Evolutionary conservation across 1,140 invertebrate species (phyloP), one percentile per base, ranked within the genome.

Genomic region (Trissolcus basalis): DNA sequence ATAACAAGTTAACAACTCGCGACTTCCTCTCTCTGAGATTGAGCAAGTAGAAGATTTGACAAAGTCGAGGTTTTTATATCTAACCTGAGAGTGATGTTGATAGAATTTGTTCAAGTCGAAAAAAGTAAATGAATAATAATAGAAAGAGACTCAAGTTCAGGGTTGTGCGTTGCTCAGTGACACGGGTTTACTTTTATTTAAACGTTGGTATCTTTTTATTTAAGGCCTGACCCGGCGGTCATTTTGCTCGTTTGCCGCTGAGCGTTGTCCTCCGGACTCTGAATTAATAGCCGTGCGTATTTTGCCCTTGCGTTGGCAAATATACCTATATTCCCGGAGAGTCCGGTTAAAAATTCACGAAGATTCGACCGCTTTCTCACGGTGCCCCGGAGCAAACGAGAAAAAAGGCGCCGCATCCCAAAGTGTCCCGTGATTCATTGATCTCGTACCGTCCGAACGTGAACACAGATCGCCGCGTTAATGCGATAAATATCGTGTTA

Each of bases 141-240:
- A 69, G 65, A 69, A 58, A 59, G 11, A 33, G 14, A 6, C 19
- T 27, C 33, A 55, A 50, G 64, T 65, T 55, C 54, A 65, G 51
- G 41, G 19, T 8, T 48, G 55, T 50, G 35, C 43, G 59, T 64
- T 63, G 49, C 48, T 45, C 47, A 47, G 48, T 83, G 81, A 88
- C 86, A 88, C 83, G 84, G 85, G 81, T 88, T 88, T 87, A 88
- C 84, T 88, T 88, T 88, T 88, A 88, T 88, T 87, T 87, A 87
- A 88, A 85, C 81, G 84, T 84, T 83, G 80, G 78, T 85, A 43
- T 83, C 81, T 81, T 87, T 87, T 87, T 88, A 87, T 88, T 88
- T 87, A 85, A 82, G 82, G 81, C 81, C 84, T 87, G 85, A 85
- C 85, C 85, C 82, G 78, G 73, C 83, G 85, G 82, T 85, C 82